Conservation (phyloP, 2,113 vertebrate genomes). For the Collichthys lucidus region DNA sequence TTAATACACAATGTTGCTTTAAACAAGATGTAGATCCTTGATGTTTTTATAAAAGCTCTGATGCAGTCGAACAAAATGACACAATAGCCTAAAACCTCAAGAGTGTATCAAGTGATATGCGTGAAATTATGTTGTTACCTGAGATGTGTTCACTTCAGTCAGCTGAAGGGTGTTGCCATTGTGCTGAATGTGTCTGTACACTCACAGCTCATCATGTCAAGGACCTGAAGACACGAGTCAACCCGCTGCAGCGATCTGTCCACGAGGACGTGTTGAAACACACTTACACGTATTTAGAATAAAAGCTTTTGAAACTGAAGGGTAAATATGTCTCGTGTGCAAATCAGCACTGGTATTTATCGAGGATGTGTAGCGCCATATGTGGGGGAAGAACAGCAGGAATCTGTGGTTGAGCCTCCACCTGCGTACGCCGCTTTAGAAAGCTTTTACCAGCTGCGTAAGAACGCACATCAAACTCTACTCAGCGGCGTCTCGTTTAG, state of each 20-base stretch:
- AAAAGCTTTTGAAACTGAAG: background rate
- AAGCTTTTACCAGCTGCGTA: background rate
- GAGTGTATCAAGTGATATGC: slow-evolving; percentile 1
- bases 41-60: too few relatives aligned
- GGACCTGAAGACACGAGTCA: slow-evolving; percentile 28
- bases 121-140: slow-evolving; percentile 23
- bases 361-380: background rate
- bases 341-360: background rate
- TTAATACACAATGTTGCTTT: too few relatives aligned
- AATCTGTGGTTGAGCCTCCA: slow-evolving; percentile 4
- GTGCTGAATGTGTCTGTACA: slow-evolving; percentile 21
- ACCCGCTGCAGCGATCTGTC: slow-evolving; percentile 16
- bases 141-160: slow-evolving; percentile 70
- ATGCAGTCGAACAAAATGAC: background rate
- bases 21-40: too few relatives aligned
- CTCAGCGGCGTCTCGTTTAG: slow-evolving; percentile 1
- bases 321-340: background rate
- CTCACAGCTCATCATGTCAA: slow-evolving; percentile 49
- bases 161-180: slow-evolving; percentile 54
- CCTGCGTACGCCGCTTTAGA: background rate
- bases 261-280: slow-evolving; percentile 18
- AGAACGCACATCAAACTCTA: slow-evolving; percentile 1
- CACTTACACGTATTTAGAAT: background rate
- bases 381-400: background rate
- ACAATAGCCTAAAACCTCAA: background rate